Evolutionary conservation across 2,113 vertebrate species (phyloP).

Genomic region (Uropsilus gracilis): DNA sequence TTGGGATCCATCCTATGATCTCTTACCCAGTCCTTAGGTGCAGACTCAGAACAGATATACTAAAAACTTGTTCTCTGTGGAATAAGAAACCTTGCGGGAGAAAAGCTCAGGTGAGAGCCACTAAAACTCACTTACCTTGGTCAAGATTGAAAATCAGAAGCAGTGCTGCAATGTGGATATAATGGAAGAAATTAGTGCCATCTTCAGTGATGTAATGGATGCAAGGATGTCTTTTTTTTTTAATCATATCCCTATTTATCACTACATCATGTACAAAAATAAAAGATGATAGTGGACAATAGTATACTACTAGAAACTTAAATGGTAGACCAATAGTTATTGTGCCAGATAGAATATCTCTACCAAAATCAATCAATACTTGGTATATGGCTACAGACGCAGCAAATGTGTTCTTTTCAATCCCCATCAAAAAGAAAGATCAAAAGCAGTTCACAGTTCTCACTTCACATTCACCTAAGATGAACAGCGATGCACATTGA

Average conservation of each 20-base stretch:
- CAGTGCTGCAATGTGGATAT: background rate
- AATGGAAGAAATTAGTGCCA: background rate
- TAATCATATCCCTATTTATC: background rate
- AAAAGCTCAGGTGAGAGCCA: background rate
- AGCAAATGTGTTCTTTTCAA: background rate
- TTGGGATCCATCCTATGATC: background rate
- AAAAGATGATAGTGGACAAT: background rate
- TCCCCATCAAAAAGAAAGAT: background rate
- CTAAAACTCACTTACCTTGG: background rate
- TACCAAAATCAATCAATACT: background rate
- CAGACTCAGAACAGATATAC: background rate
- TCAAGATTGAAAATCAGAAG: background rate
- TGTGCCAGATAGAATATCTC: background rate
- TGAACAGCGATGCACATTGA: background rate
- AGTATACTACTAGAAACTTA: background rate
- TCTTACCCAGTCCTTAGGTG: background rate
- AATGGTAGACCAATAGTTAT: background rate
- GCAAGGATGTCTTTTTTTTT: background rate
- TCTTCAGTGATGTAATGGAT: background rate
- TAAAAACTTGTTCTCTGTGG: background rate
- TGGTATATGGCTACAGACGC: background rate
- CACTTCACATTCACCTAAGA: background rate
- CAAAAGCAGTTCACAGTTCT: background rate
- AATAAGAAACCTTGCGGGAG: background rate
- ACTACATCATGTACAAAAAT: background rate